Conservation (phyloP, 2,888 invertebrate species). For the Chaetogeoica ovagalla region DNA sequence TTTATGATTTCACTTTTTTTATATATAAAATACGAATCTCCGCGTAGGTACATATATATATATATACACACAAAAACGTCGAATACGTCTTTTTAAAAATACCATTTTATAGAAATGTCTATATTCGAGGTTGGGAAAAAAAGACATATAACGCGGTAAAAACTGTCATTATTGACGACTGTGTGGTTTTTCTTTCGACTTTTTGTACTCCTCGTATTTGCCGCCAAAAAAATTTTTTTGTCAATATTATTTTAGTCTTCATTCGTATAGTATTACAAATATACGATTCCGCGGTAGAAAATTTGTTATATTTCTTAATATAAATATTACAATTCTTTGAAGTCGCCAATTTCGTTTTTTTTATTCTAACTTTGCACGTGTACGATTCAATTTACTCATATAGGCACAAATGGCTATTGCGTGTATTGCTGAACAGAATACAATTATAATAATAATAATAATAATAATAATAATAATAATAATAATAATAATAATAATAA, state of each 20-base stretch:
- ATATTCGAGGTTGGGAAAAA: constrained; percentile 4
- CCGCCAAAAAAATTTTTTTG: constrained; percentile 2
- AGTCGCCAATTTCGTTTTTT: too few species aligned
- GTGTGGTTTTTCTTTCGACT: constrained; percentile 7
- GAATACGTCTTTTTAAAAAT: constrained; percentile 1
- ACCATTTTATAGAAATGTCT: constrained; percentile 15
- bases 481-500: too few species aligned
- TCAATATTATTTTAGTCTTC: neutral
- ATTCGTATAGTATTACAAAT: too few species aligned
- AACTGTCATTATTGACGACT: constrained; percentile 1
- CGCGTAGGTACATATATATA: neutral
- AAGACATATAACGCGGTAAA: neutral
- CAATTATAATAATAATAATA: too few species aligned
- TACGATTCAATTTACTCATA: too few species aligned
- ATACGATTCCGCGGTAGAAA: too few species aligned
- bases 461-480: too few species aligned
- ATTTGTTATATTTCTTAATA: too few species aligned
- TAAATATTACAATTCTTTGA: too few species aligned
- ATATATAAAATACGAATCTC: constrained; percentile 11
- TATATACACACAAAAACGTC: neutral
- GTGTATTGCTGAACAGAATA: too few species aligned
- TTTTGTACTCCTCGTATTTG: neutral
- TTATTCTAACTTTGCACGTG: too few species aligned
- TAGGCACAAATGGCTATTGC: too few species aligned
- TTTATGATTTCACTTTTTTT: neutral